These are phyloP conservation scores for Netelia inedita DNA, from an alignment of 2,888 invertebrate genomes.

Conservation along the genomic window DNA sequence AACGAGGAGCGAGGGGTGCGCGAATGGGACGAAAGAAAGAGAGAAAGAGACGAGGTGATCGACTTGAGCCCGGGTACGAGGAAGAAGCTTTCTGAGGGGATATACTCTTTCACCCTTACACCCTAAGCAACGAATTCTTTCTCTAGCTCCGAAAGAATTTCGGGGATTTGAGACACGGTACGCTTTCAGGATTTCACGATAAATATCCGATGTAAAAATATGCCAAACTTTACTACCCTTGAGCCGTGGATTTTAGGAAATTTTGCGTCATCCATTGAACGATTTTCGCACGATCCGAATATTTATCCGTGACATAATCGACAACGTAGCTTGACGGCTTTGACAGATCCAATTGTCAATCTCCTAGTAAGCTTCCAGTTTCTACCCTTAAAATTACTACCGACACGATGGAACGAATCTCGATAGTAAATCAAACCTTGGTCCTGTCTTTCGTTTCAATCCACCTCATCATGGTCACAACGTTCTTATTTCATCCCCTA, in stretches of 20 bases:
- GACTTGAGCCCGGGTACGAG: too few species aligned
- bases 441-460: too few species aligned
- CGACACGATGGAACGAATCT: too few species aligned
- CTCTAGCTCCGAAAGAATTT: slow-evolving; percentile 2
- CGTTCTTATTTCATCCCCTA: slow-evolving; percentile 21
- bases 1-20: slow-evolving; percentile 46
- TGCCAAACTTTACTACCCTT: too few species aligned
- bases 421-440: too few species aligned
- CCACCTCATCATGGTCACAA: neutral
- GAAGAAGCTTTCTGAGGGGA: neutral
- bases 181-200: neutral
- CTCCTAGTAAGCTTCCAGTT: neutral
- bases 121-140: slow-evolving; percentile 15
- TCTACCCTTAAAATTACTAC: neutral
- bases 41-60: neutral
- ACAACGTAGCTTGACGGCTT: neutral
- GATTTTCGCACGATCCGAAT: neutral
- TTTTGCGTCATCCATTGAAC: neutral
- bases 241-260: neutral
- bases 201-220: neutral
- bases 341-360: neutral
- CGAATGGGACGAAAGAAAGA: neutral
- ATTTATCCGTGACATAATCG: neutral
- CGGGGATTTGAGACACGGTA: neutral
- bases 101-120: neutral